Evolutionary conservation across 2,113 vertebrate species (phyloP), one percentile per base, ranked within the genome.

Genomic region (Ammodramus savannarum): DNA sequence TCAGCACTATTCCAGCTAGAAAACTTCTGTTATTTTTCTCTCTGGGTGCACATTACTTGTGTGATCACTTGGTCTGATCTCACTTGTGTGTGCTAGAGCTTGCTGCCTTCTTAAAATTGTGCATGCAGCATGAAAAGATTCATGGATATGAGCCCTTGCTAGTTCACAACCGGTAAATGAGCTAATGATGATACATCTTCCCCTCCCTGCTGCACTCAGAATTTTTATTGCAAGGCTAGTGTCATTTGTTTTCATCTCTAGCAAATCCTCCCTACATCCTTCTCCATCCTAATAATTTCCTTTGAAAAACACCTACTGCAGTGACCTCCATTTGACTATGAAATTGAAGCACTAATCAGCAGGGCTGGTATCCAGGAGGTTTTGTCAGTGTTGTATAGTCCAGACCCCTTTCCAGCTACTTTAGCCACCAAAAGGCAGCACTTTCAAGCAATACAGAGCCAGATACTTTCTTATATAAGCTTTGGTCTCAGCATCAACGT

Each of bases 171-270:
- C 39, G 22, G 77, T 91, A 96, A 96, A 96, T 95, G 94, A 95
- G 94, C 91, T 97, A 96, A 96, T 97, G 93, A 95, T 96, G 94
- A 96, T 96, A 95, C 94, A 95, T 94, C 91, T 96, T 96, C 68
- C 87, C 91, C 94, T 95, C 91, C 85, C 78, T 74, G 67, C 91
- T 94, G 94, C 89, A 85, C 87, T 94, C 87, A 51, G 95, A 96
- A 92, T 97, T 97, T 97, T 96, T 95, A 96, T 96, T 94, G 90
- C 94, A 87, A 91, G 96, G 94, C 79, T 88, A 81, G 61, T 88
- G 91, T 95, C 72, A 95, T 97, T 94, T 95, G 87, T 97, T 97
- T 96, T 95, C 91, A 96, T 96, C 93, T 91, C 94, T 85, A 93
- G 75, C 75, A 96, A 93, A 94, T 95, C 91, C 91, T 93, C 89